phyloP scores from a whole-genome alignment of 2,888 invertebrate species.

The Drosophila mulleri region DNA sequence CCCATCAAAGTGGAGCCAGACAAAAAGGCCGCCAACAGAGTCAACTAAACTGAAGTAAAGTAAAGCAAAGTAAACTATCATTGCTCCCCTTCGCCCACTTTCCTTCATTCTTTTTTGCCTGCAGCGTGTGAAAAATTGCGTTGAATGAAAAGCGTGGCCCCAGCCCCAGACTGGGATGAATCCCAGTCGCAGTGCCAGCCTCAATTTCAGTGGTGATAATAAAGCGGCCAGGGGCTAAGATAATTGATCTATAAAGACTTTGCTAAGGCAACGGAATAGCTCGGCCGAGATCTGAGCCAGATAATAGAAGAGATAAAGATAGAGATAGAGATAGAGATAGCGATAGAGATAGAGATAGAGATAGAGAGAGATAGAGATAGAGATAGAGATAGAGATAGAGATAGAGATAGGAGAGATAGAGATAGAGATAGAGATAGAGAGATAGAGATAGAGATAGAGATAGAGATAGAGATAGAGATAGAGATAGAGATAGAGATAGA shows the following conservation, averaged over 20 bases:
- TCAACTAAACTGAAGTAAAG: conserved; percentile 1
- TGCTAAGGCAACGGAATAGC: neutral
- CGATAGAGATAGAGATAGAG: no score
- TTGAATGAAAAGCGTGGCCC: conserved; percentile 42
- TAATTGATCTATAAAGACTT: conserved; percentile 2
- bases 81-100: neutral
- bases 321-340: no score
- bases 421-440: no score
- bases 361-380: no score
- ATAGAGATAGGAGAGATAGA: no score
- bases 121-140: conserved; percentile 52
- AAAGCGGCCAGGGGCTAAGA: conserved; percentile 9
- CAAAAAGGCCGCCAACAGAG: conserved; percentile 5
- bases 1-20: conserved; percentile 16
- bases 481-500: no score
- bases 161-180: neutral
- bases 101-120: neutral
- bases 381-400: no score
- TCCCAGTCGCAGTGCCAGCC: conserved; percentile 3
- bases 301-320: neutral
- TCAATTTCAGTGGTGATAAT: conserved; percentile 19
- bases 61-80: conserved; percentile 3
- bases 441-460: no score
- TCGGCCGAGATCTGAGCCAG: neutral
- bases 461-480: no score